Evolutionary conservation across 1,140 invertebrate species (phyloP).

Genomic region (Geopemphigus sp.): DNA sequence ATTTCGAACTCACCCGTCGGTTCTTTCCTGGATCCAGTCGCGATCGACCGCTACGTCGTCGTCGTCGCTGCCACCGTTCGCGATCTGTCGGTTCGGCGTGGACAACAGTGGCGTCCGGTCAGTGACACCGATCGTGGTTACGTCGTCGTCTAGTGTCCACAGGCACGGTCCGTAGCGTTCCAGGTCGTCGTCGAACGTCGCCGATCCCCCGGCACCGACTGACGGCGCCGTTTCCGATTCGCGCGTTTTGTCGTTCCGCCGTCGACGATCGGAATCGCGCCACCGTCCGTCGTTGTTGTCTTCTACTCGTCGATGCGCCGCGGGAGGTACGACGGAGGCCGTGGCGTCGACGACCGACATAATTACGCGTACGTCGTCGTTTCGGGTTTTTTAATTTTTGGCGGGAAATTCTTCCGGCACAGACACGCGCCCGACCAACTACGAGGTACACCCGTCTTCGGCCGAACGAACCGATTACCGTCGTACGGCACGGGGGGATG

Average conservation of each 20-base stretch:
- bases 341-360: slow-evolving; percentile 16
- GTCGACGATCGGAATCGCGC: too few relatives aligned
- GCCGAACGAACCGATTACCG: too few relatives aligned
- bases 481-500: too few relatives aligned
- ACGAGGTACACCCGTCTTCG: too few relatives aligned
- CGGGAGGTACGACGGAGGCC: not conserved
- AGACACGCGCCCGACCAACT: too few relatives aligned
- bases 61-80: not conserved
- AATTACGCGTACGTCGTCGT: not conserved
- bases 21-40: too few relatives aligned
- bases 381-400: too few relatives aligned
- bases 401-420: too few relatives aligned
- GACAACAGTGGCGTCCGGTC: slow-evolving; percentile 10
- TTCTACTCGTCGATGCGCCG: not conserved
- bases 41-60: not conserved
- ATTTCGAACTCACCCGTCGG: not conserved
- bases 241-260: not conserved
- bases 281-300: not conserved
- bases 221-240: not conserved
- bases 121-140: not conserved
- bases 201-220: not conserved
- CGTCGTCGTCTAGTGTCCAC: too few relatives aligned
- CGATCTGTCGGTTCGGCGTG: too few relatives aligned
- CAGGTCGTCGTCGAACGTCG: not conserved
- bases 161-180: too few relatives aligned